Conservation (phyloP, 2,888 invertebrate species). For the Sussaba pulchella region DNA sequence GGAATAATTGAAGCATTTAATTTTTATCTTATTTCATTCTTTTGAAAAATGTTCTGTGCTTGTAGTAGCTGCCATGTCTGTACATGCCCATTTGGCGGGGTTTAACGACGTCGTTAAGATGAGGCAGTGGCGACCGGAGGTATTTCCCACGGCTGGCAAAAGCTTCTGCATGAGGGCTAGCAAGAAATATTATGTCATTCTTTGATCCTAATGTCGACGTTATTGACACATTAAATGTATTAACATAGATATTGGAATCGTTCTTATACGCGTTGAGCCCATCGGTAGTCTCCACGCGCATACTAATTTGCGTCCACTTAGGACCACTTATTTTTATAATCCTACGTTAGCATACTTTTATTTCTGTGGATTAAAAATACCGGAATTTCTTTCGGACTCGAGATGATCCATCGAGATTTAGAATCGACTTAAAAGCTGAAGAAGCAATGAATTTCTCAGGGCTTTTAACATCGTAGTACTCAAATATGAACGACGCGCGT, state of each 20-base stretch:
- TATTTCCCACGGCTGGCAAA: constrained; percentile 46
- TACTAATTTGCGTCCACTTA: not conserved
- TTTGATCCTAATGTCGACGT: not conserved
- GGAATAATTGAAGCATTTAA: constrained; percentile 44
- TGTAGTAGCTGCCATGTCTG: constrained; percentile 3
- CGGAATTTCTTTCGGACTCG: not conserved
- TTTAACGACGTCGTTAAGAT: constrained; percentile 60
- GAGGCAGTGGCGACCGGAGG: not conserved
- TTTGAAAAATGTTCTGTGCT: constrained; percentile 43
- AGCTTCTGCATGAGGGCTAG: not conserved
- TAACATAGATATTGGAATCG: constrained; percentile 4
- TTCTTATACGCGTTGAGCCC: not conserved
- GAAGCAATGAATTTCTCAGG: too few species aligned
- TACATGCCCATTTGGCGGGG: constrained; percentile 51
- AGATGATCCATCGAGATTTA: not conserved
- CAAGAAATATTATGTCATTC: constrained; percentile 22
- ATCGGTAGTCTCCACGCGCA: not conserved
- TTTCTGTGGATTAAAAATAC: not conserved
- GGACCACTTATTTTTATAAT: not conserved
- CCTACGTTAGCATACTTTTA: not conserved
- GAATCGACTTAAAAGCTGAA: too few species aligned
- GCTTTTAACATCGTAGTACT: too few species aligned
- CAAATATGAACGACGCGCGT: too few species aligned
- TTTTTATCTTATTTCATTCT: constrained; percentile 42
- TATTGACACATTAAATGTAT: constrained; percentile 19